These are phyloP conservation scores for Rhinoraja longicauda DNA, from an alignment of 2,797 vertebrate species.

Conservation along the genomic window DNA sequence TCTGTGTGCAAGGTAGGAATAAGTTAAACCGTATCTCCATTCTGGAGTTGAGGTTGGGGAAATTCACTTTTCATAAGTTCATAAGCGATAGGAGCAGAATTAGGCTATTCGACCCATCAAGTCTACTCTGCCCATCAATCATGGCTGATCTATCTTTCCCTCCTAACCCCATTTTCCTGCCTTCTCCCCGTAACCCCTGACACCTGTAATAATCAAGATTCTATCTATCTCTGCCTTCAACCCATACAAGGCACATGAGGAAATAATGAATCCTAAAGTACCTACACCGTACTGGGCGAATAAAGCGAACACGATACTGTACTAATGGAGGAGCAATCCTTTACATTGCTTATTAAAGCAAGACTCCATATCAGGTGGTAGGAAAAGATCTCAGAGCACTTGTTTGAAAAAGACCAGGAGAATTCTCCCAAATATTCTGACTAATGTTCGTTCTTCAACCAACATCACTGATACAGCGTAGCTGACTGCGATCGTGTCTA, in stretches of 20 bases:
- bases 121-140: no score
- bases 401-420: not conserved
- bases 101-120: no score
- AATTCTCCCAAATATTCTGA: not conserved
- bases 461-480: no score
- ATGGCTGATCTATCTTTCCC: no score
- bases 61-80: not conserved
- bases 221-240: not conserved
- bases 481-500: no score
- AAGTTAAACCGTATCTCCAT: not conserved
- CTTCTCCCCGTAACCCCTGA: no score
- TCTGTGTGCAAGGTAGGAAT: not conserved
- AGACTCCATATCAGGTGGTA: no score
- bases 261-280: not conserved
- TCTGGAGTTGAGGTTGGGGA: not conserved
- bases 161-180: no score
- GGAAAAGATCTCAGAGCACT: not conserved
- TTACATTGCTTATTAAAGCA: not conserved
- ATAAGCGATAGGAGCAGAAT: no score
- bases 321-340: not conserved
- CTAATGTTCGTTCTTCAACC: not conserved
- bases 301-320: not conserved
- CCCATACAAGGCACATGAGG: not conserved
- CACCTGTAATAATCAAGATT: no score
- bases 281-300: not conserved